Percentiles rank a stretch among this genome's conserved stretches.
Evolutionary conservation across 2,797 vertebrate genomes (phyloP).

Genomic region (Astyanax mexicanus): DNA sequence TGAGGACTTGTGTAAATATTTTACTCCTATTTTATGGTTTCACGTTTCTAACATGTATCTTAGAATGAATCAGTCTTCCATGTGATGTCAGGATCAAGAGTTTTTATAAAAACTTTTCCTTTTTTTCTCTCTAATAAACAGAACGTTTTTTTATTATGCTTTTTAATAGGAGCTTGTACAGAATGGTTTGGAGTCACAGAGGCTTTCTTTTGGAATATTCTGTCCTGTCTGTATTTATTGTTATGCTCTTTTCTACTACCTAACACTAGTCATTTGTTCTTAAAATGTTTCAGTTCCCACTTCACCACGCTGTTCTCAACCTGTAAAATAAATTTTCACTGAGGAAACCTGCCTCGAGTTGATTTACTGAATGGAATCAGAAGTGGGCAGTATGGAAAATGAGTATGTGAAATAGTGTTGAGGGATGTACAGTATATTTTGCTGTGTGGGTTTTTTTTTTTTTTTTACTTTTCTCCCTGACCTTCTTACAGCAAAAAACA

Average conservation of each 20-base stretch:
- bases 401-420: neutral
- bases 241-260: neutral
- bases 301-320: neutral
- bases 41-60: neutral
- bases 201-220: neutral
- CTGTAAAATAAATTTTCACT: conserved; percentile 40
- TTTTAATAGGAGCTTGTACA: neutral
- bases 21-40: conserved; percentile 27
- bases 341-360: neutral
- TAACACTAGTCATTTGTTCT: too few species aligned
- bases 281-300: neutral
- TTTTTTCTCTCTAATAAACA: conserved; percentile 23
- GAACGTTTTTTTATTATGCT: neutral
- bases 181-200: neutral
- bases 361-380: neutral
- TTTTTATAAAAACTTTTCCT: conserved; percentile 53
- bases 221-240: conserved; percentile 29
- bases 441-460: too few species aligned
- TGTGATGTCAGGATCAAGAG: conserved; percentile 8
- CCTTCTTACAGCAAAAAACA: too few species aligned
- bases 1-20: conserved; percentile 53
- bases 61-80: neutral
- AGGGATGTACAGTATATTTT: too few species aligned
- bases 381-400: neutral
- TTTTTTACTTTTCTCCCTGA: too few species aligned